Evolutionary conservation across 2,888 invertebrate species (phyloP).

Genomic region (Drosophila maculinotata): DNA sequence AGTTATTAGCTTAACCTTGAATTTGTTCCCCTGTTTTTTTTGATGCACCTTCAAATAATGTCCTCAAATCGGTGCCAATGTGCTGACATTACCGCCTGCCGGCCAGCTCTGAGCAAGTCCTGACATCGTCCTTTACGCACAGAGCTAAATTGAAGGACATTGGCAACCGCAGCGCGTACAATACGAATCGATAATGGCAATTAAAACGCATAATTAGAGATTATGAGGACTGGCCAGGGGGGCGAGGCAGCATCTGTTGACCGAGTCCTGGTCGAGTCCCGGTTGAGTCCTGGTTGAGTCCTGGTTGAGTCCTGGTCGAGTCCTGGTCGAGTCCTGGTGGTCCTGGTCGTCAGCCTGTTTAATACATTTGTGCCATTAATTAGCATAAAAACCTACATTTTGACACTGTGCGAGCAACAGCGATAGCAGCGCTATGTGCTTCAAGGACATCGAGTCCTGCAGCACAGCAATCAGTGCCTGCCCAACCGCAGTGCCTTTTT

Average conservation of each 20-base stretch:
- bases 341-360: slow-evolving; percentile 30
- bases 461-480: slow-evolving; percentile 21
- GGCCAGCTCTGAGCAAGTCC: slow-evolving; percentile 12
- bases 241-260: slow-evolving; percentile 3
- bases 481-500: slow-evolving; percentile 58
- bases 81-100: slow-evolving; percentile 38
- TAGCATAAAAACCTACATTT: slow-evolving; percentile 80
- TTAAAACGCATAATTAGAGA: slow-evolving; percentile 72
- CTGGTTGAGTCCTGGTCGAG: slow-evolving; percentile 2
- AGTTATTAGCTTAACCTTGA: slow-evolving; percentile 1
- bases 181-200: slow-evolving; percentile 63
- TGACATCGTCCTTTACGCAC: slow-evolving; percentile 12
- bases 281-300: too few species aligned
- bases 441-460: slow-evolving; percentile 41
- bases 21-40: slow-evolving; percentile 18
- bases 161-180: slow-evolving; percentile 56
- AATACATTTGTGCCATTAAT: slow-evolving; percentile 75
- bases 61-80: slow-evolving; percentile 5
- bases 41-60: background rate
- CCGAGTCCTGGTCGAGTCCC: background rate
- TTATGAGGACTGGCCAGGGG: slow-evolving; percentile 42
- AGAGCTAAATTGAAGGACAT: slow-evolving; percentile 48
- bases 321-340: slow-evolving; percentile 27
- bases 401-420: slow-evolving; percentile 16
- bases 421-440: background rate